Evolutionary conservation across 2,797 vertebrate genomes (phyloP).

Genomic region (Salmo trutta): DNA sequence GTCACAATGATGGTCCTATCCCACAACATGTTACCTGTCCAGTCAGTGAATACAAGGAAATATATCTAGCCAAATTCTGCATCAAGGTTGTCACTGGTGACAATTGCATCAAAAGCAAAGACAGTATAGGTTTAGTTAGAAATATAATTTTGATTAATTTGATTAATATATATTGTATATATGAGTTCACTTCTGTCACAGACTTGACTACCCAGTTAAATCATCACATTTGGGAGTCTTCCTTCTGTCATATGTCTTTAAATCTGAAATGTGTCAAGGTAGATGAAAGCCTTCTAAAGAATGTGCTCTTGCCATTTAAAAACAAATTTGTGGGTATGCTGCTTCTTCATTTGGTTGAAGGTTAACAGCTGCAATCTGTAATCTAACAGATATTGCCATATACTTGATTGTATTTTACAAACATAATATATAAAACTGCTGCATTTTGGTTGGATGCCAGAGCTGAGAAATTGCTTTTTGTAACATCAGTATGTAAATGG

Average conservation of each 20-base stretch:
- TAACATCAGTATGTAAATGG: no score
- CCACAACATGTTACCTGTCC: conserved; percentile 6
- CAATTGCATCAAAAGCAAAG: conserved; percentile 8
- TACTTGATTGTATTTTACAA: no score
- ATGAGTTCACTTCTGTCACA: neutral
- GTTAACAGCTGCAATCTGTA: no score
- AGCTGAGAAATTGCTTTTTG: no score
- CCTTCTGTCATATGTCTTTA: neutral
- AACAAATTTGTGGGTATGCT: neutral
- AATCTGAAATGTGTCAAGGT: neutral
- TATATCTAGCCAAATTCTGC: neutral
- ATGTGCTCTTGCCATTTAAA: conserved; percentile 17
- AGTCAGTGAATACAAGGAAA: conserved; percentile 11
- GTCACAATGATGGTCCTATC: conserved; percentile 6
- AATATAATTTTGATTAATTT: neutral
- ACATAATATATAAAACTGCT: no score
- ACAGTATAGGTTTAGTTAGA: conserved; percentile 15
- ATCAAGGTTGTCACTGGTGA: neutral
- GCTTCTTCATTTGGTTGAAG: conserved; percentile 6
- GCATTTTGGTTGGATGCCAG: no score
- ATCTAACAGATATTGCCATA: no score
- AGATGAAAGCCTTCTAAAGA: conserved; percentile 1
- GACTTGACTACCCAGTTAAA: neutral
- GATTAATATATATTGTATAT: neutral
- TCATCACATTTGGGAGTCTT: conserved; percentile 1